phyloP scores from a whole-genome alignment of 2,113 vertebrate genomes.

The Felis chaus region DNA sequence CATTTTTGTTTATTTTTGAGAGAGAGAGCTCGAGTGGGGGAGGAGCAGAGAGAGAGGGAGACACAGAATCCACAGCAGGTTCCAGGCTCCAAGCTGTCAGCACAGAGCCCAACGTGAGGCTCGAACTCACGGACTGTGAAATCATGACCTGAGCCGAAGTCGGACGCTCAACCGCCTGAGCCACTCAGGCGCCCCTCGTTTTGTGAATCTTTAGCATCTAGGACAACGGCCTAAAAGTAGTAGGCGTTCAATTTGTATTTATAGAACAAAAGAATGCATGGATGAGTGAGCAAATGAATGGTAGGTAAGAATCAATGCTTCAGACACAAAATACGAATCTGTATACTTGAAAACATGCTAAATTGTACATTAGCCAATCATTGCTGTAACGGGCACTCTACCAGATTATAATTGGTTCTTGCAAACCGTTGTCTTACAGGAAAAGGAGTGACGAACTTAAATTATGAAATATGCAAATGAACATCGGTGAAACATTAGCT shows the following conservation, averaged over 20 bases:
- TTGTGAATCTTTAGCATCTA: neutral
- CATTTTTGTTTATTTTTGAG: no score
- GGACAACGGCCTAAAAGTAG: no score
- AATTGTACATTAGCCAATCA: rapidly evolving
- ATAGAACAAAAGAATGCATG: rapidly evolving
- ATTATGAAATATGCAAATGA: neutral
- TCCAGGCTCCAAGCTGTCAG: no score
- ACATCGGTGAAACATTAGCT: neutral
- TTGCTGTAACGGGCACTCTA: neutral
- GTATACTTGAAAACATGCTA: rapidly evolving
- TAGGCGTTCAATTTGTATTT: no score
- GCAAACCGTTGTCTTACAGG: neutral
- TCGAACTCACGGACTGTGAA: no score
- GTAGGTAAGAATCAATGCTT: rapidly evolving
- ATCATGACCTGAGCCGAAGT: no score
- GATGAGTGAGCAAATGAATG: rapidly evolving
- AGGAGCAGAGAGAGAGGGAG: no score
- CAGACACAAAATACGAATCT: rapidly evolving
- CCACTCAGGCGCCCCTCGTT: neutral
- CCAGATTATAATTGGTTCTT: no score
- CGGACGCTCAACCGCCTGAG: no score
- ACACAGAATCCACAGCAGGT: no score
- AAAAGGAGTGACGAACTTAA: neutral
- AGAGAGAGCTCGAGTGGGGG: no score
- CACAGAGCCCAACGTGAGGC: no score